Evolutionary conservation across 2,797 vertebrate species (phyloP), one percentile per base, ranked within the genome.

Genomic region (Sciurus carolinensis): DNA sequence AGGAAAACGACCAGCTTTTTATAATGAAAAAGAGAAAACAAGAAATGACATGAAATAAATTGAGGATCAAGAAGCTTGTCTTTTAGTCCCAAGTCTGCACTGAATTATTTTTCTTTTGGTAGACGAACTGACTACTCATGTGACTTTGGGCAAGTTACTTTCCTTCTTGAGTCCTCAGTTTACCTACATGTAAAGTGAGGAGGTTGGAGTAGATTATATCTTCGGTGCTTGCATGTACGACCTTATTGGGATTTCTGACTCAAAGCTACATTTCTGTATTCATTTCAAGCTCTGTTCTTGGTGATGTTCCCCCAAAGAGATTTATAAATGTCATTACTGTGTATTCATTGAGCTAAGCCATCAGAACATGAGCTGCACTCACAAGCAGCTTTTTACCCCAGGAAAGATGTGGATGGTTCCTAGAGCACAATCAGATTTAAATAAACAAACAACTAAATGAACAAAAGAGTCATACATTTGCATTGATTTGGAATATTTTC

Each of bases 1-100:
- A 87, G 91, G 47, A 95, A 92, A 96, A 82, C 90, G 28, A 88
- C 39, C 20, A 79, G 10, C 52, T 72, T 94, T 95, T 84, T 82
- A 36, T 59, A 71, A 36, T 13, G 67, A 54, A 50, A 62, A 9
- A 36, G 33, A 52, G 33, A 50, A 7, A 13, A 28, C 30, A 84
- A 75, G 30, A 72, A 72, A 80, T 75, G n/a, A 71, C 26, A 54
- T 8, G 3, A 62, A 94, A 10, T 28, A 6, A 91, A 72, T 7
- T 77, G 6, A 50, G 22, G 1, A 28, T 75, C 39, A 77, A 59
- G 33, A 81, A 54, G 57, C 22, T 62, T 95, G 36, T 0, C 89
- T 88, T 76, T 64, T 59, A 69, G n/a, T 90, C 30, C 14, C 26
- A 50, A 12, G 3, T 90, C 17, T 77, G 66, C 28, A 22, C 59